Evolutionary conservation across 2,113 vertebrate species (phyloP).

Genomic region (Ahaetulla prasina): DNA sequence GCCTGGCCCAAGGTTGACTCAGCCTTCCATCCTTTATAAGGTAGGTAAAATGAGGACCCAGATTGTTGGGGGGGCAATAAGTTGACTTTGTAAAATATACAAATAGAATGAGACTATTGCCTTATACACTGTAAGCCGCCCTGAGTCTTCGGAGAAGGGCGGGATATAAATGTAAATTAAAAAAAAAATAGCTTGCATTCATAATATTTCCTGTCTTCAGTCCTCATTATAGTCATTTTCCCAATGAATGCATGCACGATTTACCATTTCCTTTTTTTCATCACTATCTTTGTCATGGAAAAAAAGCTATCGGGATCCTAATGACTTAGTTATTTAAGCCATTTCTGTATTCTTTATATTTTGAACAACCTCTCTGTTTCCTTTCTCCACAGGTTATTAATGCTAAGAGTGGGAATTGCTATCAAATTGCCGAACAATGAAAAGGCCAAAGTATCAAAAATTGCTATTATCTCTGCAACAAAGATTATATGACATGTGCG

Average conservation of each 20-base stretch:
- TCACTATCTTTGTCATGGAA: slow-evolving; percentile 48
- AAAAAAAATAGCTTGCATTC: slow-evolving; percentile 43
- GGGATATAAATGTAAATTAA: no score
- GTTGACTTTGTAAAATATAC: no score
- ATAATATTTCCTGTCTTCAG: slow-evolving; percentile 49
- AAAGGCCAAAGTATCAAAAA: slow-evolving; percentile 33
- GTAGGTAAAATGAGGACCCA: no score
- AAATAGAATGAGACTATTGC: no score
- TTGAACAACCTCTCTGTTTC: slow-evolving; percentile 54
- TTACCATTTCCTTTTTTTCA: slow-evolving; percentile 53
- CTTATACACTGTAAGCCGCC: no score
- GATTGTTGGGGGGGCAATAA: no score
- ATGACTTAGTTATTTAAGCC: slow-evolving; percentile 53
- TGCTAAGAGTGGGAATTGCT: slow-evolving; percentile 30
- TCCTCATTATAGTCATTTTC: slow-evolving; percentile 57
- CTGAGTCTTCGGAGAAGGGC: no score
- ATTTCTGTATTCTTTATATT: slow-evolving; percentile 50
- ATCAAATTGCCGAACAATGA: slow-evolving; percentile 44
- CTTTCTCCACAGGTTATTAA: slow-evolving; percentile 40
- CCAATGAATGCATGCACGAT: slow-evolving; percentile 45
- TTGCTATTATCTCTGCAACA: slow-evolving; percentile 35
- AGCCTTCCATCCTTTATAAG: no score
- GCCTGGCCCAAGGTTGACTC: no score
- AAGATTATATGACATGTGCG: slow-evolving; percentile 26
- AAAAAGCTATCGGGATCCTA: slow-evolving; percentile 46